These are phyloP conservation scores for Labia minor DNA, from an alignment of 2,888 invertebrate species.

Conservation along the genomic window DNA sequence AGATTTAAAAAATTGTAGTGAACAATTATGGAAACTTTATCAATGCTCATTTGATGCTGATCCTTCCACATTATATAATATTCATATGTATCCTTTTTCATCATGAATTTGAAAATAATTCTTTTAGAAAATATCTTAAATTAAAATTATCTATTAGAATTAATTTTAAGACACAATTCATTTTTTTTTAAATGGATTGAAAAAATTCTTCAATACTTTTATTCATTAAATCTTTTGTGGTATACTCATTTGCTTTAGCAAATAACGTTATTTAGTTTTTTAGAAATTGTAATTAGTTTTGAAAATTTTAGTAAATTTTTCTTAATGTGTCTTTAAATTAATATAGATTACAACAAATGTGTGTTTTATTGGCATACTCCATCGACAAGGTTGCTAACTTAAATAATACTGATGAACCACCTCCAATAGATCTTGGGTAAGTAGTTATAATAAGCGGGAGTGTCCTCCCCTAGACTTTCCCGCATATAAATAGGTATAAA, in stretches of 20 bases:
- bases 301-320: too few relatives aligned
- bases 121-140: too few relatives aligned
- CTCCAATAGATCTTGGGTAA: constrained; percentile 19
- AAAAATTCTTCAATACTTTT: too few relatives aligned
- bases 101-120: constrained; percentile 17
- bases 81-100: constrained; percentile 47
- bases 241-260: too few relatives aligned
- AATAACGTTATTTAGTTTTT: too few relatives aligned
- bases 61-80: constrained; percentile 60
- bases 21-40: constrained; percentile 63
- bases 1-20: constrained; percentile 59
- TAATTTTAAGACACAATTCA: too few relatives aligned
- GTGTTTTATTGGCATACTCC: constrained; percentile 61
- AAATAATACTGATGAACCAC: constrained; percentile 35
- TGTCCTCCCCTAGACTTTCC: too few relatives aligned
- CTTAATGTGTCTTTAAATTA: background rate
- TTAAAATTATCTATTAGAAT: too few relatives aligned
- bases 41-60: constrained; percentile 80
- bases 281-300: too few relatives aligned
- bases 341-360: constrained; percentile 66
- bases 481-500: too few relatives aligned
- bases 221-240: too few relatives aligned
- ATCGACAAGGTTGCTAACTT: constrained; percentile 58
- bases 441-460: background rate
- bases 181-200: too few relatives aligned